Percentiles rank a stretch among this genome's conserved stretches.
Conservation (phyloP, 2,888 invertebrate species). For the Ametastegia equiseti region DNA sequence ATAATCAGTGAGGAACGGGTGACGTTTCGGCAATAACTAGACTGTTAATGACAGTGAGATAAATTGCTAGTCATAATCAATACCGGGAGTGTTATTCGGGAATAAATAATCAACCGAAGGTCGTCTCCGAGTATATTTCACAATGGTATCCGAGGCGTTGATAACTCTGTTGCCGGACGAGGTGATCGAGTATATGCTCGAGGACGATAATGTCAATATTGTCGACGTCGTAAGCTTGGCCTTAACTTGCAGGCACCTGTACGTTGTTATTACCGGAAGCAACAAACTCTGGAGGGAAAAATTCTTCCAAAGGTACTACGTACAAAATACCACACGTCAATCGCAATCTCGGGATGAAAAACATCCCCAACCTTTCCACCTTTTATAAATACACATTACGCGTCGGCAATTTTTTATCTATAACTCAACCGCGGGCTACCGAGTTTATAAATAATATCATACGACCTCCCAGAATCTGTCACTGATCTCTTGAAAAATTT, state of each 20-base stretch:
- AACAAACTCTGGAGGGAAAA: conserved; percentile 77
- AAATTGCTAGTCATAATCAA: neutral
- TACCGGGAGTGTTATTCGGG: neutral
- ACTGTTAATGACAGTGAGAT: neutral
- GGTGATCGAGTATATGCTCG: conserved; percentile 68
- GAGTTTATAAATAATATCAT: too few relatives aligned
- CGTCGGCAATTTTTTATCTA: neutral
- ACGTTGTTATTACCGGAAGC: conserved; percentile 75
- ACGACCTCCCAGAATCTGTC: neutral
- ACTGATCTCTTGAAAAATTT: conserved; percentile 25
- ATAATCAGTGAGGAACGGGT: neutral
- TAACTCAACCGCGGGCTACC: neutral
- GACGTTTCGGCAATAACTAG: neutral
- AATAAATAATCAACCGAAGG: neutral
- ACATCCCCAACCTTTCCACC: neutral
- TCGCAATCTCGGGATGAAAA: neutral
- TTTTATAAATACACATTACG: neutral
- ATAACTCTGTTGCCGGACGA: conserved; percentile 67
- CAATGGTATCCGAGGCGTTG: conserved; percentile 64
- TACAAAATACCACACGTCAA: neutral
- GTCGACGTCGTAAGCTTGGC: conserved; percentile 78
- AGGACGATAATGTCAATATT: conserved; percentile 61
- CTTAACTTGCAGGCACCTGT: conserved; percentile 77
- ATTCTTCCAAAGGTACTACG: conserved; percentile 74
- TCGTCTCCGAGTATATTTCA: neutral